Evolutionary conservation across 2,888 invertebrate species (phyloP).

Genomic region (Eremobia ochroleuca): DNA sequence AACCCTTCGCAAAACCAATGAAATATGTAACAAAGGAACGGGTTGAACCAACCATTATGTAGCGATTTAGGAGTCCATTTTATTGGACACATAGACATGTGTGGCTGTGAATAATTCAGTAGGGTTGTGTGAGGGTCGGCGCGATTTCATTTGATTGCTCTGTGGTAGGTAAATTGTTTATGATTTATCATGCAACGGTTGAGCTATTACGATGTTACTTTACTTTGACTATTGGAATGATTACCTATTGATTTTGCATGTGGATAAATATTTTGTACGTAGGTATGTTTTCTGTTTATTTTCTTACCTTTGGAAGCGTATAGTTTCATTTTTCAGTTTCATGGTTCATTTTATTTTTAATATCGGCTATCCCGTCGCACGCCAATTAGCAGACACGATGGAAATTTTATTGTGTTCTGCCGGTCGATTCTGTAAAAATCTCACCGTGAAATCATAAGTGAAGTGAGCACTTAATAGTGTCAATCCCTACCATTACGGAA

Average conservation of each 20-base stretch:
- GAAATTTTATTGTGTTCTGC: too few relatives aligned
- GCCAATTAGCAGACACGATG: too few relatives aligned
- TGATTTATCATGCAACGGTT: constrained; percentile 63
- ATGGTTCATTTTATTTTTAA: too few relatives aligned
- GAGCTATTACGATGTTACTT: constrained; percentile 52
- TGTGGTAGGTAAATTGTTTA: constrained; percentile 76
- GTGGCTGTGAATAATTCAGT: constrained; percentile 79
- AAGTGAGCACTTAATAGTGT: too few relatives aligned
- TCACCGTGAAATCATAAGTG: too few relatives aligned
- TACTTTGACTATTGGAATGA: constrained; percentile 48
- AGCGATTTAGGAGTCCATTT: constrained; percentile 79
- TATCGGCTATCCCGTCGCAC: too few relatives aligned
- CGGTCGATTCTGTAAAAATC: too few relatives aligned
- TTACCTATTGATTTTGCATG: constrained; percentile 47
- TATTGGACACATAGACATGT: constrained; percentile 79
- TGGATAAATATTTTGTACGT: constrained; percentile 2
- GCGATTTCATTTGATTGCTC: constrained; percentile 77
- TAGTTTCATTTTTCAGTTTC: background rate
- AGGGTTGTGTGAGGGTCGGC: constrained; percentile 72
- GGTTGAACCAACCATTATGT: constrained; percentile 79
- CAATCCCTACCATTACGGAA: too few relatives aligned
- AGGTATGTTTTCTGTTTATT: background rate
- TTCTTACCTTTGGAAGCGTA: background rate
- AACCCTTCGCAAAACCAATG: constrained; percentile 82
- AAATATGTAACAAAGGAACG: constrained; percentile 87